Conservation (phyloP, 2,797 vertebrate genomes). For the Trematomus bernacchii region DNA sequence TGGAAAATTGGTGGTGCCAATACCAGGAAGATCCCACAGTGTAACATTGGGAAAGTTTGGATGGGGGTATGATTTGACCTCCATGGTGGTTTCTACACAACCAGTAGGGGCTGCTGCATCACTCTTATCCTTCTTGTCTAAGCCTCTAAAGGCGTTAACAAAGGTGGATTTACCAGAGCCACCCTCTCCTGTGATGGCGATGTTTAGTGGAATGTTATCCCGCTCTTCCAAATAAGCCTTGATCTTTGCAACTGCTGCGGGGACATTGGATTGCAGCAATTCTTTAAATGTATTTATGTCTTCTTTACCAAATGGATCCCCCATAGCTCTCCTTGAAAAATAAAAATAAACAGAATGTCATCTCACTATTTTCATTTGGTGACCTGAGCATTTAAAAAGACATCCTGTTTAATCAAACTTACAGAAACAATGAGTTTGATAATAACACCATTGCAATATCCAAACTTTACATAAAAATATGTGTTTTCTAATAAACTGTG, state of each 20-base stretch:
- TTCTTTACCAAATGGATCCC: too few relatives aligned
- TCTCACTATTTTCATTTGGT: too few relatives aligned
- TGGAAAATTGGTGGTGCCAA: slow-evolving; percentile 77
- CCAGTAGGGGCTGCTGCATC: slow-evolving; percentile 54
- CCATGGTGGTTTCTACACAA: slow-evolving; percentile 52
- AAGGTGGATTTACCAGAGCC: slow-evolving; percentile 75
- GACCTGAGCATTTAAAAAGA: too few relatives aligned
- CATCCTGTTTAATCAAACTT: too few relatives aligned
- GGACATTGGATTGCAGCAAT: too few relatives aligned
- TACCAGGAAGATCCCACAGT: slow-evolving; percentile 87
- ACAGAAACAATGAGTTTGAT: too few relatives aligned
- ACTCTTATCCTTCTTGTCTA: slow-evolving; percentile 26
- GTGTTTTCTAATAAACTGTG: too few relatives aligned
- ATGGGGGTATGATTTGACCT: slow-evolving; percentile 58
- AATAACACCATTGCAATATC: too few relatives aligned
- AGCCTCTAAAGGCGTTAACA: slow-evolving; percentile 62
- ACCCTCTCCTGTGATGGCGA: slow-evolving; percentile 69
- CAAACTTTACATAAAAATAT: too few relatives aligned
- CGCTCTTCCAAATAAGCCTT: slow-evolving; percentile 13
- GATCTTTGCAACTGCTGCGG: slow-evolving; percentile 5
- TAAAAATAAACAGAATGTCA: too few relatives aligned
- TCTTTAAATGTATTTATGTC: too few relatives aligned
- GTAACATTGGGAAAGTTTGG: slow-evolving; percentile 75
- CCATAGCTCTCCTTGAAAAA: too few relatives aligned
- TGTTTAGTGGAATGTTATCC: slow-evolving; percentile 46